Conservation (phyloP, 2,888 invertebrate species). For the Vanessa cardui region DNA sequence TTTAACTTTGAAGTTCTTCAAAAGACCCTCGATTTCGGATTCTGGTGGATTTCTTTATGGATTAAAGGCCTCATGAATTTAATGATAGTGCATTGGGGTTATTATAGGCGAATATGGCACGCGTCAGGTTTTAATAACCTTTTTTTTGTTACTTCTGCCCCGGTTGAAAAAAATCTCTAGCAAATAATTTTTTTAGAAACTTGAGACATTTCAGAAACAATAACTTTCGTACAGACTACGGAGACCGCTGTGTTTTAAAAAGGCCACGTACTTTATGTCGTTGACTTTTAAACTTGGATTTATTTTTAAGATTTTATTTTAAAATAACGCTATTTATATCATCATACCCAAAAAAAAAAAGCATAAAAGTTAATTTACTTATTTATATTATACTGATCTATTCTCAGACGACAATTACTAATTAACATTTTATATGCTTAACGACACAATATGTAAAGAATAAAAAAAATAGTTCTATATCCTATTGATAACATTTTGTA, state of each 20-base stretch:
- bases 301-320: conserved; percentile 1
- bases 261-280: conserved; percentile 17
- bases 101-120: conserved; percentile 69
- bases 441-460: too few species aligned
- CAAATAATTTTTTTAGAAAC: conserved; percentile 8
- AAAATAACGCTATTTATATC: not conserved
- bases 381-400: too few species aligned
- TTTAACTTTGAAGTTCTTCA: conserved; percentile 82
- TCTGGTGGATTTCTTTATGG: conserved; percentile 81
- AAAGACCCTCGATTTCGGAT: conserved; percentile 79
- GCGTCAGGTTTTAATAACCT: conserved; percentile 59
- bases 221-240: conserved; percentile 20
- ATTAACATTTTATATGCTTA: too few species aligned
- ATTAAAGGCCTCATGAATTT: conserved; percentile 81
- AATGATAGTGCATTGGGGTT: conserved; percentile 77
- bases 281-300: conserved; percentile 15
- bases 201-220: conserved; percentile 23
- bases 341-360: not conserved
- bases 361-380: too few species aligned
- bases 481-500: too few species aligned
- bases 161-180: not conserved
- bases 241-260: conserved; percentile 22
- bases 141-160: conserved; percentile 1
- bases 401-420: too few species aligned
- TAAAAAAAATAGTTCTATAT: too few species aligned